Conservation (phyloP, 2,888 invertebrate species). For the Harpalus rufipes region DNA sequence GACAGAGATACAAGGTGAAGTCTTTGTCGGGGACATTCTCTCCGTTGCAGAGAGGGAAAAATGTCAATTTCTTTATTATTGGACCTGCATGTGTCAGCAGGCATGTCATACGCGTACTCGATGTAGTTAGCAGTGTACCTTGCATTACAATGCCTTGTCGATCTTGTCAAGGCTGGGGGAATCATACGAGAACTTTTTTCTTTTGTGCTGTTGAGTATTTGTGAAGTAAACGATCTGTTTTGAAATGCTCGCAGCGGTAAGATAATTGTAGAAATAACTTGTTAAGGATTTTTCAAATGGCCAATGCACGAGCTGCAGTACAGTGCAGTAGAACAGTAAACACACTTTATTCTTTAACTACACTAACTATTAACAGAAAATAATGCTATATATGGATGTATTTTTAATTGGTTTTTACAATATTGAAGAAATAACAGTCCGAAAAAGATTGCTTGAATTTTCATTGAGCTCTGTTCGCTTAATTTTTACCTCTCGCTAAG, state of each 20-base stretch:
- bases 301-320: not conserved
- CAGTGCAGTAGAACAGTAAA: not conserved
- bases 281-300: not conserved
- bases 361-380: too few species aligned
- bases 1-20: conserved; percentile 58
- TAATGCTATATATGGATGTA: too few species aligned
- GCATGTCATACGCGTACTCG: conserved; percentile 49
- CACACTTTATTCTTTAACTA: too few species aligned
- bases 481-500: too few species aligned
- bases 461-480: too few species aligned
- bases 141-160: conserved; percentile 62
- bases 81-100: conserved; percentile 55
- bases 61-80: conserved; percentile 66
- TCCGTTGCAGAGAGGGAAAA: conserved; percentile 22
- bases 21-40: conserved; percentile 58
- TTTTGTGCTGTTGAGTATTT: not conserved
- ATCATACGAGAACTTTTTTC: not conserved
- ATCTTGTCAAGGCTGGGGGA: not conserved
- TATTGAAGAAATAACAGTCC: too few species aligned
- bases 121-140: conserved; percentile 35
- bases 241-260: not conserved
- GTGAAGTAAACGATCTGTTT: conserved; percentile 2
- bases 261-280: not conserved
- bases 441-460: too few species aligned
- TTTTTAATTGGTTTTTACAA: too few species aligned